Evolutionary conservation across 2,888 invertebrate species (phyloP).

Genomic region (Oasisia sp.): DNA sequence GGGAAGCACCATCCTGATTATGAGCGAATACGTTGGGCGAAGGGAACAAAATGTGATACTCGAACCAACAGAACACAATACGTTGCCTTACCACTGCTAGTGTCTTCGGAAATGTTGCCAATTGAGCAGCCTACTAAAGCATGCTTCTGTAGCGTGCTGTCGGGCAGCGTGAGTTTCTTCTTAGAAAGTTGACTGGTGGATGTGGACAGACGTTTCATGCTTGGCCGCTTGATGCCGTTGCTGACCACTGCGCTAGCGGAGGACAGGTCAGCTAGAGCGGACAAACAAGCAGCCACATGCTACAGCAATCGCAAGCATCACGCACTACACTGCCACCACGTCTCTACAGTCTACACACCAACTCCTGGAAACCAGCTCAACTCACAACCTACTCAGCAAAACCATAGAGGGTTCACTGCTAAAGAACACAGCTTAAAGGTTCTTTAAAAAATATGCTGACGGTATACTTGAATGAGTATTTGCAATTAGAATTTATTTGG

Average conservation of each 20-base stretch:
- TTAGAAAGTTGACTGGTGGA: conserved; percentile 17
- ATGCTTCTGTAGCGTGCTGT: not conserved
- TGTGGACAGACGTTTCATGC: conserved; percentile 13
- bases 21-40: not conserved
- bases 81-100: not conserved
- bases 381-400: not conserved
- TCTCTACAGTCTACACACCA: not conserved
- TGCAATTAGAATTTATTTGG: too few species aligned
- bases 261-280: not conserved
- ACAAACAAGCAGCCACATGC: conserved; percentile 4
- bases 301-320: not conserved
- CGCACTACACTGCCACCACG: not conserved
- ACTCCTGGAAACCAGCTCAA: not conserved
- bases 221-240: not conserved
- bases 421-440: too few species aligned
- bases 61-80: not conserved
- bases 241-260: not conserved
- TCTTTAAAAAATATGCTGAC: too few species aligned
- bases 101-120: not conserved
- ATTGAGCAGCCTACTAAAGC: conserved; percentile 4
- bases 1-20: not conserved
- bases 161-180: not conserved
- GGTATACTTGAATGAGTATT: too few species aligned
- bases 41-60: not conserved
- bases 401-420: too few species aligned